Base-by-base conservation (phyloP, 2,113 vertebrate genomes). In the Scomber japonicus region DNA sequence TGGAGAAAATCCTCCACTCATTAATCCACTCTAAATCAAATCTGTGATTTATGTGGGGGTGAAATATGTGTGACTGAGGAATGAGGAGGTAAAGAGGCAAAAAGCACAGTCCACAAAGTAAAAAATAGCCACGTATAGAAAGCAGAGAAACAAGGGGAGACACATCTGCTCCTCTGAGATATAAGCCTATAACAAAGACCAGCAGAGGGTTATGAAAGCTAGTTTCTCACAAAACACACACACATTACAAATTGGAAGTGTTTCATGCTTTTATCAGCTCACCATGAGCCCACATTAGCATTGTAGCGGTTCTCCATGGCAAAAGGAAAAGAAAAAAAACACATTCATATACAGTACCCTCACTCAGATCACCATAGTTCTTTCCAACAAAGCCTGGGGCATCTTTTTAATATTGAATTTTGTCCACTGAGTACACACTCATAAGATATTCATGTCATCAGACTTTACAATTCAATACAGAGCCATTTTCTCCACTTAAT, bases 111-210 rank as follows among this genome's bases (percentile, higher is more conserved):
- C 59, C 50, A 44, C 69, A 67, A 74, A 64, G 15, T 48, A 48
- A 17, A n/a, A 55, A 14, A 3, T 30, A 50, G 40, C 35, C n/a
- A 50, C 12, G 10, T 65, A 30, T 35, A 19, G 35, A 60, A 44
- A 46, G 21, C 55, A 17, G 17, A 50, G 40, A 51, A 49, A 49
- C 12, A 14, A n/a, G 13, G 11, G 45, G 14, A 24, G 70, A 77
- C 50, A 60, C 67, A 65, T 65, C 67, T 83, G 71, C 57, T 64
- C 21, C 77, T 78, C 60, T 74, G 68, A 80, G 75, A 80, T 72
- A 90, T 11, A 45, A 49, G 11, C 31, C 66, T 9, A 11, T 35
- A 65, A 78, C 57, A 80, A 49, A 79, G 45, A 48, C 24, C 27
- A 67, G n/a, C 78, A 62, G 11, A 13, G 40, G 53, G 19, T n/a